A percentile compares a stretch with the other conserved stretches of the same genome.
These are phyloP conservation scores for Hippolais icterina DNA, from an alignment of 2,113 vertebrate genomes.

Conservation along the genomic window DNA sequence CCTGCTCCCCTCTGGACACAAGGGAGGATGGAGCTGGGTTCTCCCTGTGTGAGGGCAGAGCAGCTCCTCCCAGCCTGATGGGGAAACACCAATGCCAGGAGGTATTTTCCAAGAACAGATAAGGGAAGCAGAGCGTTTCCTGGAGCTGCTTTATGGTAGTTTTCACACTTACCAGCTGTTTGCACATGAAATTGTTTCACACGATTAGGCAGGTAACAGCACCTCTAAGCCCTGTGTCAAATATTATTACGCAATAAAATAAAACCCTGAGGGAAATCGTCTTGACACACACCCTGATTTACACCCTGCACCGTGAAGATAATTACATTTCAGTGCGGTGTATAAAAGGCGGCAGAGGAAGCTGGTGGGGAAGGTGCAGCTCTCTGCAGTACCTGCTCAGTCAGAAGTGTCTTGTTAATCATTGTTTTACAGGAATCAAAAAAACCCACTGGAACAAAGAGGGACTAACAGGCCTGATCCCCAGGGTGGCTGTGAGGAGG, in stretches of 20 bases:
- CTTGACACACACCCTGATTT: conserved; percentile 75
- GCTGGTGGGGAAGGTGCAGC: conserved; percentile 48
- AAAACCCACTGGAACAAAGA: background rate
- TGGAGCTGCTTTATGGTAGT: background rate
- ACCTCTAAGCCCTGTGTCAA: conserved; percentile 73
- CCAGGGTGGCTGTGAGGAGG: background rate
- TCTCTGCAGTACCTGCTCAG: conserved; percentile 5
- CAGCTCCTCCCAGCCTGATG: background rate
- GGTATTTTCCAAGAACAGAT: background rate
- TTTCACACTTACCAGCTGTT: conserved; percentile 47
- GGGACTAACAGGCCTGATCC: background rate
- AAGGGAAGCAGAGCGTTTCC: background rate
- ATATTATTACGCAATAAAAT: conserved; percentile 72
- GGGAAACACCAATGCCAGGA: background rate
- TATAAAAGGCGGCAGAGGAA: conserved; percentile 61
- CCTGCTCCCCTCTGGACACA: background rate
- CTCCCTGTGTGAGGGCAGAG: background rate
- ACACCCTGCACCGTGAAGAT: conserved; percentile 68
- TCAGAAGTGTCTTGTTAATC: conserved; percentile 31
- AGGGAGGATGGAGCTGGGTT: background rate
- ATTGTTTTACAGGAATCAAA: background rate
- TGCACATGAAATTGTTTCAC: conserved; percentile 68
- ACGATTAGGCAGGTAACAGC: conserved; percentile 75
- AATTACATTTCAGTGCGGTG: conserved; percentile 72
- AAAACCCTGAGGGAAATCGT: conserved; percentile 63